Evolutionary conservation across 1,140 invertebrate species (phyloP).

Genomic region (Heliconius congener): DNA sequence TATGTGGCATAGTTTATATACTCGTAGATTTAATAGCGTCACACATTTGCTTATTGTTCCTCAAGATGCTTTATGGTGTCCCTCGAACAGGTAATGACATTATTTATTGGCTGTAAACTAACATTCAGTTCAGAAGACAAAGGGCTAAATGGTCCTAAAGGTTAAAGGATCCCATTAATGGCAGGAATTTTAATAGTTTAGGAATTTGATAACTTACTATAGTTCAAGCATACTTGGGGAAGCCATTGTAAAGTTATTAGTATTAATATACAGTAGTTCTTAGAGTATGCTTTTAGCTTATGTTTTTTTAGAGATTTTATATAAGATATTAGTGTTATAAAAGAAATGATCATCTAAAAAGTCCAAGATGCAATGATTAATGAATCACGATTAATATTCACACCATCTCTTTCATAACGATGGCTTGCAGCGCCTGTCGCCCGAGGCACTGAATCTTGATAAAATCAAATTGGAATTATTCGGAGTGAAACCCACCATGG

Average conservation of each 20-base stretch:
- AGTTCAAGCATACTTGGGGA: constrained; percentile 6
- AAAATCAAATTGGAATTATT: constrained; percentile 63
- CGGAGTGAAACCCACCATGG: constrained; percentile 50
- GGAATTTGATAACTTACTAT: constrained; percentile 35
- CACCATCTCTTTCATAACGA: constrained; percentile 35
- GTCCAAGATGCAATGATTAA: neutral
- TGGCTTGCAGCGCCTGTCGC: constrained; percentile 33
- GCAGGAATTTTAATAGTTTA: constrained; percentile 54
- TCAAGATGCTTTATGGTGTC: constrained; percentile 60
- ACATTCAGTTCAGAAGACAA: constrained; percentile 58
- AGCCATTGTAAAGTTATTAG: constrained; percentile 5
- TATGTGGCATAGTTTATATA: constrained; percentile 64
- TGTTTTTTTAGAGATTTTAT: neutral
- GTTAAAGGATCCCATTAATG: constrained; percentile 53
- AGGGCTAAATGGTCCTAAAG: constrained; percentile 58
- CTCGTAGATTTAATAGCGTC: constrained; percentile 57
- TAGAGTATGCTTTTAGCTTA: neutral
- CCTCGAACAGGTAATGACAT: constrained; percentile 73
- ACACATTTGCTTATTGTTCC: constrained; percentile 71
- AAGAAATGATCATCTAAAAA: neutral
- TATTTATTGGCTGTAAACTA: constrained; percentile 73
- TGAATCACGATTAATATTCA: constrained; percentile 27
- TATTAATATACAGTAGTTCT: neutral
- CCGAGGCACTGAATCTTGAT: constrained; percentile 44
- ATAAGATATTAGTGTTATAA: neutral